These are phyloP conservation scores for Philotrypesis tridentata DNA, from an alignment of 1,140 invertebrate species.

Conservation along the genomic window DNA sequence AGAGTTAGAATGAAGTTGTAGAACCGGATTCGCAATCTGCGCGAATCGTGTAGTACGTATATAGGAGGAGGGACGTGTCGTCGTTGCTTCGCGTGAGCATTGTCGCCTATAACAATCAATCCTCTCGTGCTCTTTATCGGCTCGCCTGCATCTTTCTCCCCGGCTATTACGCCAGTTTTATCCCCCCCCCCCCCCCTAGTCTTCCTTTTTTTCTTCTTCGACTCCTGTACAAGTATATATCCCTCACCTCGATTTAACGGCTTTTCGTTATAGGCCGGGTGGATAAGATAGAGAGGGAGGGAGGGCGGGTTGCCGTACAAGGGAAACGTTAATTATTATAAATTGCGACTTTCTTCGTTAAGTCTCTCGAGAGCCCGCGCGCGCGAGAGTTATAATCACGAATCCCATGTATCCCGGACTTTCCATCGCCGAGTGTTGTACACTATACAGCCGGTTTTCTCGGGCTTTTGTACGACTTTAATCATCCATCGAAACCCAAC, in stretches of 20 bases:
- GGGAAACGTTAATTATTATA: constrained; percentile 29
- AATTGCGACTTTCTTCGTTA: constrained; percentile 7
- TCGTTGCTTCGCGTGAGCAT: constrained; percentile 1
- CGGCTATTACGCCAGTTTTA: background rate
- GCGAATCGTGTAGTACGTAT: background rate
- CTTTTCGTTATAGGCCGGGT: background rate
- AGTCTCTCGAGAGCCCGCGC: background rate
- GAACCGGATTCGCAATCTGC: constrained; percentile 51
- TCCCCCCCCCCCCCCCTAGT: too few species aligned
- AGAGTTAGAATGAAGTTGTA: constrained; percentile 47
- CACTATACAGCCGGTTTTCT: background rate
- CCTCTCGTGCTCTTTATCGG: constrained; percentile 11
- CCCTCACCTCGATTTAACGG: background rate
- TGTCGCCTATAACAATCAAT: constrained; percentile 48
- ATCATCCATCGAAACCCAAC: background rate
- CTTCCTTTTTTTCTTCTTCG: background rate
- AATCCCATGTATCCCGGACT: background rate
- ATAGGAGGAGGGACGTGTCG: too few species aligned
- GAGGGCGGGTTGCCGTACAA: too few species aligned
- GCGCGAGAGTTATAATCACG: background rate
- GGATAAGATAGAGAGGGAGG: too few species aligned
- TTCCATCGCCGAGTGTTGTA: background rate
- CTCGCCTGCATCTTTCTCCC: background rate
- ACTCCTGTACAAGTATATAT: too few species aligned
- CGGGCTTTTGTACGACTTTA: background rate